Evolutionary conservation across 2,888 invertebrate genomes (phyloP).

Genomic region (Nomada hirtipes): DNA sequence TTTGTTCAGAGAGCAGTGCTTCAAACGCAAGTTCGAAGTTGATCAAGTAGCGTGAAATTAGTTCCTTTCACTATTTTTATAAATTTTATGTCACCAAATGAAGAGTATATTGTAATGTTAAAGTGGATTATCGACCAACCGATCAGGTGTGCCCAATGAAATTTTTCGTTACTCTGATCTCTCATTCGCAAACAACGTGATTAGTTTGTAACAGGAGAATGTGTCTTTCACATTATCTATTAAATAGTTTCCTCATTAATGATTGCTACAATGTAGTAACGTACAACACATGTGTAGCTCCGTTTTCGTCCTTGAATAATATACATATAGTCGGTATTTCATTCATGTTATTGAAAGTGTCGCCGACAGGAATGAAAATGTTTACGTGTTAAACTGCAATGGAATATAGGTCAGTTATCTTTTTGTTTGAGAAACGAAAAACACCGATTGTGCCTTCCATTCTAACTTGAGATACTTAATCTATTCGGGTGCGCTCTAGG

Average conservation of each 20-base stretch:
- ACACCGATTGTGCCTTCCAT: slow-evolving; percentile 76
- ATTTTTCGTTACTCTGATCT: neutral
- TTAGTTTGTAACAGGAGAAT: neutral
- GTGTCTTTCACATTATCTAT: slow-evolving; percentile 3
- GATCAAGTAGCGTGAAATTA: neutral
- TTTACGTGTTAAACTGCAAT: neutral
- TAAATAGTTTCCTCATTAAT: neutral
- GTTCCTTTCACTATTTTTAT: neutral
- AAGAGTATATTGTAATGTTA: neutral
- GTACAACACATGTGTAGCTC: slow-evolving; percentile 1
- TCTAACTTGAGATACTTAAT: slow-evolving; percentile 54
- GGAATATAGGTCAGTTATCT: slow-evolving; percentile 59
- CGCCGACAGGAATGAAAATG: neutral
- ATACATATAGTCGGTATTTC: neutral
- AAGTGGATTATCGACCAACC: neutral
- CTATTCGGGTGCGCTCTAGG: slow-evolving; percentile 34
- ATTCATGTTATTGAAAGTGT: neutral
- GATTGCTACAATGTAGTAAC: slow-evolving; percentile 8
- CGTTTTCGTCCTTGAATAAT: slow-evolving; percentile 2
- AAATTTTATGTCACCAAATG: neutral
- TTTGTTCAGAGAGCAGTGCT: neutral
- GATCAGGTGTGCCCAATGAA: neutral
- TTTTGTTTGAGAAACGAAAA: slow-evolving; percentile 25
- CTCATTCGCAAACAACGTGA: neutral
- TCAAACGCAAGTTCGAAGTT: neutral